phyloP scores from a whole-genome alignment of 2,113 vertebrate species.

The Castor canadensis region DNA sequence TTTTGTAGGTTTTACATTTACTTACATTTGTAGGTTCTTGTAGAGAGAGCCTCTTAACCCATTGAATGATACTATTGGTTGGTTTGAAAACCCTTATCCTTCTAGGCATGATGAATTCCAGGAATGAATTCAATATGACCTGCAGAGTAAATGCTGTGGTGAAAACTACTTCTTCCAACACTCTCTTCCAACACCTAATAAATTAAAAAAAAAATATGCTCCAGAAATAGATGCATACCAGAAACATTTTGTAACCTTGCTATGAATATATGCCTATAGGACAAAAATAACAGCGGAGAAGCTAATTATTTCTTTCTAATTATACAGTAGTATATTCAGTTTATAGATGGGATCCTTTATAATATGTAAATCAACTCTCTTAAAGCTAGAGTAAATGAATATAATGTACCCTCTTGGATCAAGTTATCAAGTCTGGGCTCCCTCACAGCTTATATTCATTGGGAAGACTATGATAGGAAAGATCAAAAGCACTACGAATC shows the following conservation, averaged over 20 bases:
- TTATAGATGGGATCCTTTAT: not conserved
- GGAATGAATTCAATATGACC: not conserved
- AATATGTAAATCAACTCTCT: not conserved
- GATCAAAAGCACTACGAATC: not conserved
- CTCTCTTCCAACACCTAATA: not conserved
- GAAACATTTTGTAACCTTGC: not conserved
- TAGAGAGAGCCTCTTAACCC: fast-evolving
- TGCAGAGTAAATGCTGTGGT: not conserved
- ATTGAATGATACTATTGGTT: not conserved
- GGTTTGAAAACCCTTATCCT: not conserved
- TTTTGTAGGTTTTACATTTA: no score
- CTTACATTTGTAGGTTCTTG: not conserved
- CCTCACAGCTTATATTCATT: not conserved
- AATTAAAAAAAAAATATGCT: not conserved
- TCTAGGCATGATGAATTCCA: not conserved
- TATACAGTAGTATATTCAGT: no score
- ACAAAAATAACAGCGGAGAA: not conserved
- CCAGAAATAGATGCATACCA: not conserved
- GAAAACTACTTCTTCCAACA: not conserved
- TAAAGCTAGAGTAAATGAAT: not conserved
- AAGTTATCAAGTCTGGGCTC: not conserved
- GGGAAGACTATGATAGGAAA: not conserved
- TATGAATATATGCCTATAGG: not conserved
- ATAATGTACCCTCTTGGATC: not conserved
- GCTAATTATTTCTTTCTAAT: not conserved